phyloP scores from a whole-genome alignment of 1,140 invertebrate genomes.

The Scaptomyza hsui region DNA sequence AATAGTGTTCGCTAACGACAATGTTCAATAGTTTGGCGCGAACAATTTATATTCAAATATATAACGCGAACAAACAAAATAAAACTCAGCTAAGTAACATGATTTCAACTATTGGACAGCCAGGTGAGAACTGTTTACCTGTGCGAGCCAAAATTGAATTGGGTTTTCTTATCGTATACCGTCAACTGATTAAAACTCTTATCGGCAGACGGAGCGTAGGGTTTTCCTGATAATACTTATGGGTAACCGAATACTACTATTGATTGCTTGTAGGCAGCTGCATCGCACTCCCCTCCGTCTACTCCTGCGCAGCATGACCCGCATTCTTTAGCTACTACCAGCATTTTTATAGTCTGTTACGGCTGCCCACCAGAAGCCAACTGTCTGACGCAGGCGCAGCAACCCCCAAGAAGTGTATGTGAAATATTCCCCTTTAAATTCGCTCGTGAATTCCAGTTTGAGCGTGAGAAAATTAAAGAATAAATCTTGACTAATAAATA shows the following conservation, averaged over 20 bases:
- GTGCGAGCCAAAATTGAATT: neutral
- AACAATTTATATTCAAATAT: too few relatives aligned
- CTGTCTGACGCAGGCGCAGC: constrained; percentile 51
- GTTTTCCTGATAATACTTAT: neutral
- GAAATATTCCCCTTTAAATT: constrained; percentile 15
- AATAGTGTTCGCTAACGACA: too few relatives aligned
- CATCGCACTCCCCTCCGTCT: neutral
- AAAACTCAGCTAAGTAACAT: constrained; percentile 8
- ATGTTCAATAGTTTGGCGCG: too few relatives aligned
- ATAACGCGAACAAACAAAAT: too few relatives aligned
- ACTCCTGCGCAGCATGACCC: constrained; percentile 6
- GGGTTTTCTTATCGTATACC: neutral
- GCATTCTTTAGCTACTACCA: constrained; percentile 39
- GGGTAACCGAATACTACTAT: neutral
- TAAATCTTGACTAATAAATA: constrained; percentile 77
- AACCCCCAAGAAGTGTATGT: constrained; percentile 25
- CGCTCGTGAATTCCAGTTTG: neutral
- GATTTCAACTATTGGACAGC: constrained; percentile 10
- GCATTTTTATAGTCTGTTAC: constrained; percentile 19
- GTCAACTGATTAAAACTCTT: constrained; percentile 7
- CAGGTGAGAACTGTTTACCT: constrained; percentile 26
- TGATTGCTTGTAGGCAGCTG: constrained; percentile 16
- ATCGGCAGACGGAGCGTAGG: constrained; percentile 2
- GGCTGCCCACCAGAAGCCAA: constrained; percentile 59
- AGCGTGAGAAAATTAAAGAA: constrained; percentile 65